Evolutionary conservation across 2,888 invertebrate species (phyloP), one percentile per base, ranked within the genome.

Genomic region (Harpalus rubripes): DNA sequence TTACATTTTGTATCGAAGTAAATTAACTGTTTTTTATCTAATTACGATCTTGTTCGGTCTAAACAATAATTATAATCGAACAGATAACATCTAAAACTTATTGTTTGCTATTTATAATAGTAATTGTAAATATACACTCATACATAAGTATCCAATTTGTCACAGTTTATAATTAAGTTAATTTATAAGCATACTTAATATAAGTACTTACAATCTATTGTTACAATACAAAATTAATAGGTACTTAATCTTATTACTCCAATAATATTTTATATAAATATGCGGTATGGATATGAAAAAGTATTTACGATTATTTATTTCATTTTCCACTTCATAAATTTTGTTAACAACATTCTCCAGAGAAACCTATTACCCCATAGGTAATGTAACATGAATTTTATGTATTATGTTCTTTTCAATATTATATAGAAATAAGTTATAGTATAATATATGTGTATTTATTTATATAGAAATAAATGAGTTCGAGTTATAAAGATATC

Each of bases 111-210:
- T 52, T 12, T 52, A 52, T 52, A 52, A 52, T 52, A 12, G 44
- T 52, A 52, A 52, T 52, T 52, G 44, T 52, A 52, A 32, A 32
- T 32, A 32, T 32, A 6, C 5, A 52, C 44, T 52, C 44, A 52
- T 52, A 52, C 12, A 18, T 68, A 44, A 74, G 41, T 16, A 44
- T 44, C 41, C 72, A 74, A 74, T 74, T 74, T 74, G 72, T 41
- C 16, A 41, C 44, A 44, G 15, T 44, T 16, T 18, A 18, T 74
- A 74, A 74, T 74, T 74, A 74, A 41, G 41, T 41, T 44, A 74
- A 74, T 74, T 74, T 74, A 41, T 52, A 52, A 52, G 44, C 44
- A 52, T 52, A 52, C 5, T 52, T 52, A 52, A 52, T 52, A 52
- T 52, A 52, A 68, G 68, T 44, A 12, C 18, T 10, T 15, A 44